phyloP scores from a whole-genome alignment of 2,888 invertebrate genomes.

The Julus scanicus region DNA sequence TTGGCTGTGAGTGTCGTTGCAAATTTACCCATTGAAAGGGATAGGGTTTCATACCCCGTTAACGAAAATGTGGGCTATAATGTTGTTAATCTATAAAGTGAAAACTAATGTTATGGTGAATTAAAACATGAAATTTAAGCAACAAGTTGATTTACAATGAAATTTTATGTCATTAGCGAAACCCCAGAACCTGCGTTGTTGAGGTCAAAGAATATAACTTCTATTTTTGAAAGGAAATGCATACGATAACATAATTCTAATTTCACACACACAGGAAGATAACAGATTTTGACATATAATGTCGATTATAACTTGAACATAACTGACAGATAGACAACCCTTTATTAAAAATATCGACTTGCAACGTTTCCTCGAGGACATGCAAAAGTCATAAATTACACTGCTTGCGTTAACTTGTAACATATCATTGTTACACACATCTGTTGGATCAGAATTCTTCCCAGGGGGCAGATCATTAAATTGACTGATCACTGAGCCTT shows the following conservation, averaged over 20 bases:
- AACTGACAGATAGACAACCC: neutral
- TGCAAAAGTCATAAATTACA: neutral
- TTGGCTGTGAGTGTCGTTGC: no score
- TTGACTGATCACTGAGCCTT: neutral
- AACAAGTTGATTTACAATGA: no score
- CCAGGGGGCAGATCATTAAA: conserved; percentile 3
- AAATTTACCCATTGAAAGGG: no score
- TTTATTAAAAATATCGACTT: conserved; percentile 39
- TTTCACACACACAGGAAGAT: neutral
- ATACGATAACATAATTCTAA: neutral
- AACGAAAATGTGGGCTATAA: no score
- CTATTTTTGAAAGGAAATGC: neutral
- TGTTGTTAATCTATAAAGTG: no score
- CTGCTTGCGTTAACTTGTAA: neutral
- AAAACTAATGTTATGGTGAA: neutral
- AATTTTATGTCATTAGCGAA: neutral
- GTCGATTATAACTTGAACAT: neutral
- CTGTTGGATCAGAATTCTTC: neutral
- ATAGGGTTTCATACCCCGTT: no score
- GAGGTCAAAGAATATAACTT: neutral
- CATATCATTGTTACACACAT: conserved; percentile 2
- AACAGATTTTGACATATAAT: neutral
- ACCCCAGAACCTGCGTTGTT: neutral
- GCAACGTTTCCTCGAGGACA: neutral
- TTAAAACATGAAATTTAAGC: neutral